Conservation (phyloP, 2,888 invertebrate species). For the Boloria euphrosyne region DNA sequence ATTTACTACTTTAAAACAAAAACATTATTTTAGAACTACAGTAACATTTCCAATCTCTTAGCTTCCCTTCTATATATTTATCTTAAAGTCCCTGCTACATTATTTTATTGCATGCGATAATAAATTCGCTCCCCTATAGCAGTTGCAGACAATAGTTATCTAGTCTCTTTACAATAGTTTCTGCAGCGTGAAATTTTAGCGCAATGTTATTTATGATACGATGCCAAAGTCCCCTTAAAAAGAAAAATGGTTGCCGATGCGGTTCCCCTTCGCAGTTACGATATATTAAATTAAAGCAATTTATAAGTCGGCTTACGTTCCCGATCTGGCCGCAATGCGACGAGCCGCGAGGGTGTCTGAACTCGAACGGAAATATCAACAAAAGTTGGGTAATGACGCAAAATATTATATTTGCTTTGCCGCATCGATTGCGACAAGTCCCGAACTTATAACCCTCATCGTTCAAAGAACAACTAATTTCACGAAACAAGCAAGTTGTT, state of each 20-base stretch:
- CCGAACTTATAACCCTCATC: neutral
- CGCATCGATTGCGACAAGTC: conserved; percentile 1
- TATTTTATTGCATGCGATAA: conserved; percentile 21
- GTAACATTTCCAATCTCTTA: conserved; percentile 11
- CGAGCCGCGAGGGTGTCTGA: conserved; percentile 44
- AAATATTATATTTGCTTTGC: conserved; percentile 31
- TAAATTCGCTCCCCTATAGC: conserved; percentile 25
- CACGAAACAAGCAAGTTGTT: neutral
- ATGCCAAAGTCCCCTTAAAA: conserved; percentile 47
- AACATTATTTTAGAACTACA: neutral
- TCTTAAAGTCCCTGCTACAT: conserved; percentile 18
- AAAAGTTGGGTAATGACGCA: conserved; percentile 40
- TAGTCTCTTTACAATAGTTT: conserved; percentile 16
- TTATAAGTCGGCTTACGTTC: conserved; percentile 63
- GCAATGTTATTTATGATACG: conserved; percentile 49
- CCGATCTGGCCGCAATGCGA: conserved; percentile 52
- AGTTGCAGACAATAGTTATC: conserved; percentile 33
- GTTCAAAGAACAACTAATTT: neutral
- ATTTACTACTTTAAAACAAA: too few species aligned
- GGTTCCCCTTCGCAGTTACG: conserved; percentile 46
- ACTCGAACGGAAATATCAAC: conserved; percentile 35
- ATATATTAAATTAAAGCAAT: conserved; percentile 75
- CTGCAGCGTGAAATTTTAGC: conserved; percentile 35
- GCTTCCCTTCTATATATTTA: conserved; percentile 6
- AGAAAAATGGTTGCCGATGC: conserved; percentile 55